phyloP scores from a whole-genome alignment of 2,888 invertebrate genomes.

The Acanthacorydalis orientalis region DNA sequence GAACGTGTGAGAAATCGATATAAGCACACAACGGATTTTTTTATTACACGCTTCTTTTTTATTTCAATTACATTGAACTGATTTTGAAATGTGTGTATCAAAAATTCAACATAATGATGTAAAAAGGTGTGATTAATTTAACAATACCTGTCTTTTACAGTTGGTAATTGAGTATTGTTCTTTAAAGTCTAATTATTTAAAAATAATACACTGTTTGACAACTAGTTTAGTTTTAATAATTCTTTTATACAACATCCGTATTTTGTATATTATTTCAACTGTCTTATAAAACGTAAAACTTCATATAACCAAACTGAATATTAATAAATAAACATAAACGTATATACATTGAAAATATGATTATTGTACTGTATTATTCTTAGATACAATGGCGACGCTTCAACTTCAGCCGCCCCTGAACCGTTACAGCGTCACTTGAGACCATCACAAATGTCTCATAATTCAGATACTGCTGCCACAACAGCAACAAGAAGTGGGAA shows the following conservation, averaged over 20 bases:
- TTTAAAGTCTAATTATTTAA: neutral
- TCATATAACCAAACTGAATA: no score
- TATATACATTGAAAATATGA: no score
- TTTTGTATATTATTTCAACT: no score
- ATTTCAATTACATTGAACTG: no score
- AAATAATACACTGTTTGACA: no score
- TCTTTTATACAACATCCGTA: no score
- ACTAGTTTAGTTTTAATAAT: no score
- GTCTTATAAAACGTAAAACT: no score
- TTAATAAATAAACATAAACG: no score
- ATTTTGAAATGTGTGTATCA: neutral
- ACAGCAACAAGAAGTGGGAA: slow-evolving; percentile 8
- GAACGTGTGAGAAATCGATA: no score
- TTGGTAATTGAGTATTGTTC: neutral
- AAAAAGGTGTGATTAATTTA: neutral
- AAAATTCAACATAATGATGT: neutral
- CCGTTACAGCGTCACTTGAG: slow-evolving; percentile 12
- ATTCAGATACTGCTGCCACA: slow-evolving; percentile 19
- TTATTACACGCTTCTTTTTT: no score
- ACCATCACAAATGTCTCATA: slow-evolving; percentile 21
- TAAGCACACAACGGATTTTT: neutral
- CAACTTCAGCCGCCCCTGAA: neutral
- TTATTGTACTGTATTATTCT: neutral
- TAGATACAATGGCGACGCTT: slow-evolving; percentile 1
- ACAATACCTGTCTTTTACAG: neutral